Evolutionary conservation across 2,888 invertebrate genomes (phyloP), one percentile per base, ranked within the genome.

Genomic region (Andrena bucephala): DNA sequence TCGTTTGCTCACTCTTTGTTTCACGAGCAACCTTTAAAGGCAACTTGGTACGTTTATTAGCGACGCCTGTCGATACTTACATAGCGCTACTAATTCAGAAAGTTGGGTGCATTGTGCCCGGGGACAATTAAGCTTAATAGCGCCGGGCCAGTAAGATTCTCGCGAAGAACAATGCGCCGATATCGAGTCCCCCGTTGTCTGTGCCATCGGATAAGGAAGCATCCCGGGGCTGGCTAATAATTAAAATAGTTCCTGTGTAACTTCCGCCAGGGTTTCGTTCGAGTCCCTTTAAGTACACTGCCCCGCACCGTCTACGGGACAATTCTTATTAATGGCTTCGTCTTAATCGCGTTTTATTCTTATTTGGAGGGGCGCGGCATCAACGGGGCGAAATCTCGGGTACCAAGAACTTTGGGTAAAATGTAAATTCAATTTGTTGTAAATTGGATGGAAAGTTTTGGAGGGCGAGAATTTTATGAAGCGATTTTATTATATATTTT

Each of bases 161-260:
- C 65, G 69, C 54, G 60, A 76, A 59, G 82, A 81, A 82, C 83
- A 74, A 83, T 70, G 83, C 69, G n/a, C 67, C 52, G 67, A 83
- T 83, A 84, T 83, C 75, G 79, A 79, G 67, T 57, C 69, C 3
- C 52, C 59, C 84, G 71, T 84, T 83, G 75, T 79, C 65, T 65
- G 36, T 52, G 48, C 48, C 66, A 13, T 24, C 2, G 73, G 69
- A 69, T 73, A 73, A 76, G 62, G 52, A 62, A 83, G 79, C 76
- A 84, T 80, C 77, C 50, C 74, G 29, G 33, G 29, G 16, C 72
- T 33, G 50, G 60, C 73, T 85, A 80, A 85, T 85, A 85, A 85
- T 85, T 85, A 86, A 85, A 85, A 85, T 87, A 83, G 80, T 82
- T 85, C 73, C 57, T 70, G 69, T 77, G 85, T 77, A 79, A 82